Evolutionary conservation across 2,888 invertebrate species (phyloP), one percentile per base, ranked within the genome.

Genomic region (Helleia helle): DNA sequence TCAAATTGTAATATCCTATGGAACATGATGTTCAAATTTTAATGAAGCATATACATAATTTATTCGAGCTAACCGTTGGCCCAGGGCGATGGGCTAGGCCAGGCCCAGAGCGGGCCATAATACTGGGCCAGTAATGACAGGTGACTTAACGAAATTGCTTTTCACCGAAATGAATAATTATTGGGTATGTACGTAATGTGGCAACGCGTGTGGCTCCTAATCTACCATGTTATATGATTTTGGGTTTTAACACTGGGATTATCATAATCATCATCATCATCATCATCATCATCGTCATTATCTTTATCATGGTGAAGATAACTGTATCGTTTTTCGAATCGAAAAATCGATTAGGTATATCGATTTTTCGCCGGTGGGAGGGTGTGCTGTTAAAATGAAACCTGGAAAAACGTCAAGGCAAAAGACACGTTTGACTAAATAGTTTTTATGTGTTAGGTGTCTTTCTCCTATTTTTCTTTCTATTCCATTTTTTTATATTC

Each of bases 81-180:
- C 18, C 12, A 11, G 1, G 34, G 34, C 22, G 7, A 4, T 18
- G 28, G 13, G 28, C 28, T 18, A 36, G 12, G 44, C 44, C 42
- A 45, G 44, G 41, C 42, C 42, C 46, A 15, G 40, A 22, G 29
- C 13, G 31, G 36, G 42, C 44, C 18, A 46, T 46, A 15, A 18
- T 12, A 18, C 18, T 25, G 11, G 24, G 18, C 22, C 22, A 22
- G 22, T 34, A 34, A 34, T 34, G 34, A 34, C 34, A 34, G 28
- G 18, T 12, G 22, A 34, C 34, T 11, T n/a, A 18, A 18, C 34
- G 18, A 31, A 31, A 31, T 5, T 22, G 22, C 2, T 22, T 5
- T 22, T 22, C 34, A 9, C 22, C 9, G 8, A 27, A n/a, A 12
- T 27, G 27, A 12, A 34, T 34, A 22, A 34, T 34, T 34, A 22